Base-by-base conservation (phyloP, 2,797 vertebrate genomes). In the Tinamus major region DNA sequence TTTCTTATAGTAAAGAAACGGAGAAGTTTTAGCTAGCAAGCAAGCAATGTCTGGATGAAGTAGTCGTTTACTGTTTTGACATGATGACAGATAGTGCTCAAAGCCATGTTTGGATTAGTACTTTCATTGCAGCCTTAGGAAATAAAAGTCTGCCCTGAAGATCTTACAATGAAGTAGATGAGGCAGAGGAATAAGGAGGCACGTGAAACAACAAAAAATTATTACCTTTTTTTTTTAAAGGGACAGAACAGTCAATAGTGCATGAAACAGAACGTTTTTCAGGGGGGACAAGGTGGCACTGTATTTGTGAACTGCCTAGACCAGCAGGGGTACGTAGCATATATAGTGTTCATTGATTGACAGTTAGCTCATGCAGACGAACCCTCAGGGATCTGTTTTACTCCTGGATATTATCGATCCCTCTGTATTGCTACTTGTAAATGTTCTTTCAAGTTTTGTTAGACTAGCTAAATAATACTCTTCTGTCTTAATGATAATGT, bases 381-480 rank as follows among this genome's bases (percentile, higher is more conserved):
- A 90, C 18, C 53, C 62, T 89, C 31, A 39, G 85, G 85, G 58
- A 9, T 82, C 33, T 90, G 27, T 69, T 72, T 44, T 87, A 29
- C 72, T 65, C 59, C 39, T 83, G 81, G 69, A 78, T 64, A 48
- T 79, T 79, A 83, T 53, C 74, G 92, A 87, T 95, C 85, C 33
- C 87, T 64, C 68, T 82, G 49, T 75, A 48, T 20, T 85, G 76
- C 65, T 94, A 53, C 89, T 84, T 83, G 26, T 27, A 55, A 42
- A 19, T 74, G 56, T 65, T 85, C 68, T 92, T 77, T 89, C 33
- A 49, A 77, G 27, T 64, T 29, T 70, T 77, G 29, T 82, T 92
- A 53, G 55, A 44, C 48, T 48, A 56, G 13, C 48, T 82, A 59
- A 87, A 64, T 84, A 74, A 82, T 70, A 6, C 31, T 41, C 74